Evolutionary conservation across 2,113 vertebrate species (phyloP), one percentile per base, ranked within the genome.

Genomic region (Anas platyrhynchos): DNA sequence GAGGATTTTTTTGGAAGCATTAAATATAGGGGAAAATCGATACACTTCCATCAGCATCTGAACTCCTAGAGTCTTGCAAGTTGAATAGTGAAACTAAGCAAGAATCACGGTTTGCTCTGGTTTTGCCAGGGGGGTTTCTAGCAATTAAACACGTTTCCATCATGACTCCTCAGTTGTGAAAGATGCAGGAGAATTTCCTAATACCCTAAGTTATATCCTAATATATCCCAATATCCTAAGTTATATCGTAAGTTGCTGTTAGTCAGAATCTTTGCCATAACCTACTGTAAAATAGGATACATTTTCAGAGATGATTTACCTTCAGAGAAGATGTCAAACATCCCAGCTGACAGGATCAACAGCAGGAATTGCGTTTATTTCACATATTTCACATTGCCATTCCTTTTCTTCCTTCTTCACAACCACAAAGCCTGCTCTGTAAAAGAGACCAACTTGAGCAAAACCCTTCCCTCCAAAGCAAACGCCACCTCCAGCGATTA

Each of bases 31-130:
- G 96, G 93, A 95, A 97, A 97, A 98, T 98, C 98, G 94, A 98
- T 98, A 68, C 92, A 96, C 96, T 98, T 98, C 98, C 98, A 98
- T 98, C 98, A 98, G 97, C 95, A 96, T 97, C 63, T 82, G 97
- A 98, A 95, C 98, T 98, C 97, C 98, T 86, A 97, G 97, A 84
- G 98, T 94, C 96, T 95, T 82, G 88, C 88, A 88, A 97, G 96
- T 93, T 95, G 96, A 95, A 97, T 88, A 94, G 97, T 75, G 97
- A 97, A 96, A 90, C 90, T 88, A 81, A 90, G 92, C 76, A 93
- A 91, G 96, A 96, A 95, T 91, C 69, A 9, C 68, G 68, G 69
- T 79, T 77, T 75, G 74, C 76, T 91, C 26, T 25, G 54, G n/a
- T 20, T 78, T 76, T 56, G 16, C 2, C 7, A 58, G 63, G 69